A percentile compares a stretch with the other conserved stretches of the same genome.
Conservation (phyloP, 1,140 invertebrate genomes). For the Trinorchestia longiramus region DNA sequence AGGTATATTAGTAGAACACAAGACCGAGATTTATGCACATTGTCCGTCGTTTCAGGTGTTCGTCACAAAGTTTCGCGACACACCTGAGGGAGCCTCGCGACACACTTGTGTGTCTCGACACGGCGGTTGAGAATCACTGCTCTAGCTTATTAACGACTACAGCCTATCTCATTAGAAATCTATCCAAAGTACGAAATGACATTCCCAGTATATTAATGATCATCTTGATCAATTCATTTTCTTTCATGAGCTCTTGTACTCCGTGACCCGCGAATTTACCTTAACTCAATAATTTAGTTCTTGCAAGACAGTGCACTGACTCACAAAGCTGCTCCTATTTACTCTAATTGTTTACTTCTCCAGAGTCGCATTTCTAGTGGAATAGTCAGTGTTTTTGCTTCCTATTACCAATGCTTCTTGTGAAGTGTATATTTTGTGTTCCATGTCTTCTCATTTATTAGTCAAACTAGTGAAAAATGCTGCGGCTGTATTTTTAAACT, state of each 20-base stretch:
- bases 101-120: no score
- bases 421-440: neutral
- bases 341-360: neutral
- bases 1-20: no score
- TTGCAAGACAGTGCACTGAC: neutral
- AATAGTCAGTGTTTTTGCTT: neutral
- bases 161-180: neutral
- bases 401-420: neutral
- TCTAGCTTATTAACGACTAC: neutral
- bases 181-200: neutral
- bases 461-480: neutral
- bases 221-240: neutral
- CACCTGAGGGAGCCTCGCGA: no score
- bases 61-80: no score
- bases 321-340: neutral
- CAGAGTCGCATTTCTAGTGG: neutral
- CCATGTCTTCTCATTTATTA: neutral
- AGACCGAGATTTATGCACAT: no score
- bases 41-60: no score
- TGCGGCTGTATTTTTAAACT: neutral
- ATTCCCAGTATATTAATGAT: neutral
- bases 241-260: neutral
- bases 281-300: neutral
- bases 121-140: neutral
- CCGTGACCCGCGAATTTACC: neutral